A percentile compares a stretch with the other conserved stretches of the same genome.
phyloP scores from a whole-genome alignment of 2,888 invertebrate genomes.

The Miltochrista miniata region DNA sequence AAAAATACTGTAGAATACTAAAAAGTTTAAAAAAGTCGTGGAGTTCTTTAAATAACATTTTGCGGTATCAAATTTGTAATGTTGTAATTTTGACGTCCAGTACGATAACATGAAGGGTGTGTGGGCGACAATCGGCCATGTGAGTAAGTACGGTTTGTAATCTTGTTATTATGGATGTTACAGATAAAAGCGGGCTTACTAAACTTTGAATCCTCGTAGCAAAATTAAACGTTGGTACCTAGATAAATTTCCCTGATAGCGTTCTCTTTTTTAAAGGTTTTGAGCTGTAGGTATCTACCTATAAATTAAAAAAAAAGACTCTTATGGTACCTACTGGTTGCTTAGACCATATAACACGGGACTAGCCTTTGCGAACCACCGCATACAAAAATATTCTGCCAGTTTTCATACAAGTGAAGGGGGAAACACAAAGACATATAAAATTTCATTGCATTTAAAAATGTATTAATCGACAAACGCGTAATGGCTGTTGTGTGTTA shows the following conservation, averaged over 20 bases:
- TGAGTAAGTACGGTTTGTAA: slow-evolving; percentile 63
- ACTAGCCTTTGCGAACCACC: no score
- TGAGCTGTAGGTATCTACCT: no score
- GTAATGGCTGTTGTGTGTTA: no score
- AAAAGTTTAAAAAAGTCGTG: neutral
- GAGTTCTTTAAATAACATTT: neutral
- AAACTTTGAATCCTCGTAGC: neutral
- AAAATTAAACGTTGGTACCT: neutral
- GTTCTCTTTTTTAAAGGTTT: neutral
- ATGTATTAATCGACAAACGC: no score
- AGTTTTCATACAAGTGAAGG: no score
- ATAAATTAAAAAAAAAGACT: no score
- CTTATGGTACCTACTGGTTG: no score
- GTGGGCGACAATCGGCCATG: slow-evolving; percentile 72
- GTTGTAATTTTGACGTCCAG: slow-evolving; percentile 54
- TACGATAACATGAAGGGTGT: slow-evolving; percentile 55
- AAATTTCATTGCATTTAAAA: no score
- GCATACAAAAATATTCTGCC: no score
- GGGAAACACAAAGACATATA: no score
- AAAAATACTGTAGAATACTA: slow-evolving; percentile 13
- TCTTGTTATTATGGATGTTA: slow-evolving; percentile 56
- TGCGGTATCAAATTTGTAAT: slow-evolving; percentile 25
- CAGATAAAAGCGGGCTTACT: slow-evolving; percentile 54
- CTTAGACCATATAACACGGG: no score
- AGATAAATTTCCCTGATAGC: no score